These are phyloP conservation scores for Oxytorus armatus DNA, from an alignment of 2,888 invertebrate genomes.

Conservation along the genomic window DNA sequence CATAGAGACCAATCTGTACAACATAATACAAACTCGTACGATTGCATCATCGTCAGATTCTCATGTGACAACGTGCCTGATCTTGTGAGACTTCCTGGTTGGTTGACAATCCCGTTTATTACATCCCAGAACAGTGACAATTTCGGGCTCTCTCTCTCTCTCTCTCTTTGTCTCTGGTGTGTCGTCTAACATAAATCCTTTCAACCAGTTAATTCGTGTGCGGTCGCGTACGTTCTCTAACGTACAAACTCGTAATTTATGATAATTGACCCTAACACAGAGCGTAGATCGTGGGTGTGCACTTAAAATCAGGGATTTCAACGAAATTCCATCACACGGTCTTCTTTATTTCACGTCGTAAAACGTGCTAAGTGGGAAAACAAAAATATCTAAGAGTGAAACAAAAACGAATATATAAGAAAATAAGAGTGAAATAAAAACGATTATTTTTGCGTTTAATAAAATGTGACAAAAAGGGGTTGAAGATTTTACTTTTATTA, in stretches of 20 bases:
- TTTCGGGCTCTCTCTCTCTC: too few relatives aligned
- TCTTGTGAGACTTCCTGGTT: constrained; percentile 56
- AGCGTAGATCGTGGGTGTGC: neutral
- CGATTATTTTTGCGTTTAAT: too few relatives aligned
- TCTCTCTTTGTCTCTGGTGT: neutral
- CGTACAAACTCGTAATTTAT: constrained; percentile 49
- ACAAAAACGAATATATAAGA: too few relatives aligned
- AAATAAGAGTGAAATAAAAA: too few relatives aligned
- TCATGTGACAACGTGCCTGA: constrained; percentile 44
- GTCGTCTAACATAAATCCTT: constrained; percentile 32
- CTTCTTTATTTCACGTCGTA: too few relatives aligned
- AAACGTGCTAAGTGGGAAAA: too few relatives aligned
- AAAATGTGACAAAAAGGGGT: too few relatives aligned
- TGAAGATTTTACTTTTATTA: too few relatives aligned
- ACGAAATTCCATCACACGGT: too few relatives aligned
- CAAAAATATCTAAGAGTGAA: too few relatives aligned
- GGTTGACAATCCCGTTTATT: constrained; percentile 51
- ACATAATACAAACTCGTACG: constrained; percentile 7
- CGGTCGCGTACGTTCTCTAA: constrained; percentile 21
- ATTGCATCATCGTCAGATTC: constrained; percentile 41
- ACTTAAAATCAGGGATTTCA: neutral
- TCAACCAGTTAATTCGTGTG: constrained; percentile 8
- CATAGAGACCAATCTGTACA: constrained; percentile 4
- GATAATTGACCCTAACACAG: constrained; percentile 26
- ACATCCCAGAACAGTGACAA: constrained; percentile 35